Base-by-base conservation (phyloP, 2,888 invertebrate genomes). In the Gnatocerus cornutus region DNA sequence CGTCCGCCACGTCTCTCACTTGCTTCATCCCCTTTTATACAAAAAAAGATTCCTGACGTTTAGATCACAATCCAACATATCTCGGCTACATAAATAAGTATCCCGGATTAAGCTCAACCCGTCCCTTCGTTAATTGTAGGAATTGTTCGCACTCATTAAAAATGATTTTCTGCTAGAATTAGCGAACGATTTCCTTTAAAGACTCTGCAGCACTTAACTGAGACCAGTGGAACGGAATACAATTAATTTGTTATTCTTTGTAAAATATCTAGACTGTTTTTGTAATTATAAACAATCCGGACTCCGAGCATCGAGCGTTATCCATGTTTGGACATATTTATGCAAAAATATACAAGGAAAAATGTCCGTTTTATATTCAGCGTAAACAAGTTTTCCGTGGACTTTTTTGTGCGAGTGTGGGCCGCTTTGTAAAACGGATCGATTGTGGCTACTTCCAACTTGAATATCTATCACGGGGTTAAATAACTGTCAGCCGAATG, bases 381-480 rank as follows among this genome's bases (percentile, higher is more conserved):
- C 56, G 59, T 59, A 59, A 59, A 59, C 59, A 61, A 61, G 61
- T 48, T 61, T 46, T 37, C 39, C 48, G 37, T 59, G 45, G 58
- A 45, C 45, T 58, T 58, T 45, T 58, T 58, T 43, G 27, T 21
- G 14, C 12, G 41, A 30, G 48, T 16, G 16, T 14, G 50, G 30
- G 50, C 12, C n/a, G 50, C 50, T 50, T 50, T 29, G 48, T 50
- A 50, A 50, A 50, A 29, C 41, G 53, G 39, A 64, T 64, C 64
- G 64, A 64, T 64, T 69, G 56, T 58, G 63, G 69, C 71, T 67
- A 69, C 71, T 72, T 68, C 64, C 62, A 71, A 58, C 53, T 74
- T 71, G 76, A 78, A 78, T 78, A 79, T 79, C 78, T 76, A 78
- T 79, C 79, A 78, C 76, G 69, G 73, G 77, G 76, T 78, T 78